Evolutionary conservation across 2,888 invertebrate species (phyloP).

Genomic region (Euproctis similis): DNA sequence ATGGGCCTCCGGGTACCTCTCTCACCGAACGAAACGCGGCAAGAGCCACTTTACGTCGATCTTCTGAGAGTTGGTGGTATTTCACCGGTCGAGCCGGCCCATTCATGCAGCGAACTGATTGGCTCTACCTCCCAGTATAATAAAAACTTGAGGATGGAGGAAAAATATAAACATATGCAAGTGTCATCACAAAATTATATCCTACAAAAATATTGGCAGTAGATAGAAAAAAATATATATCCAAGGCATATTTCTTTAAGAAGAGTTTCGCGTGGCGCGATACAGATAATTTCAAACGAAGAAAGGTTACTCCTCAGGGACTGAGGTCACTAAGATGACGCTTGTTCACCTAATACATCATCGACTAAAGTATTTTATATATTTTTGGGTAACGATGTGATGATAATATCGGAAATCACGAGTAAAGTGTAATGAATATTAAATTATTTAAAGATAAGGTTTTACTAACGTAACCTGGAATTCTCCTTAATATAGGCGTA

Average conservation of each 20-base stretch:
- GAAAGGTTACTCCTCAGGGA: slow-evolving; percentile 29
- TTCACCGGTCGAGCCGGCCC: no score
- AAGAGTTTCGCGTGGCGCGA: slow-evolving; percentile 22
- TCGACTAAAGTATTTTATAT: slow-evolving; percentile 23
- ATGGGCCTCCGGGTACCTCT: no score
- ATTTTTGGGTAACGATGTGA: slow-evolving; percentile 5
- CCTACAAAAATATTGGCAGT: slow-evolving; percentile 11
- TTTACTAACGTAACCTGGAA: no score
- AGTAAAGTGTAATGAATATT: slow-evolving; percentile 1
- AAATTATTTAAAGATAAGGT: no score
- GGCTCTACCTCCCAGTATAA: no score
- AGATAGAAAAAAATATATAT: slow-evolving; percentile 10
- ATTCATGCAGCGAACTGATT: no score
- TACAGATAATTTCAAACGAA: slow-evolving; percentile 34
- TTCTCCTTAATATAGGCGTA: no score
- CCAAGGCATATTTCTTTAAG: slow-evolving; percentile 23
- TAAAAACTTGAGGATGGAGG: no score
- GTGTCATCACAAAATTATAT: not conserved
- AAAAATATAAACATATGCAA: not conserved
- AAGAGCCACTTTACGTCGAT: no score
- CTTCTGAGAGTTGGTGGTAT: no score
- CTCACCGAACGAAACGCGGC: no score
- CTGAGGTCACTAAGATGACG: slow-evolving; percentile 24
- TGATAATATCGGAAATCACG: slow-evolving; percentile 3
- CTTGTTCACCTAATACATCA: slow-evolving; percentile 19